These are phyloP conservation scores for Cylindroiulus punctatus DNA, from an alignment of 2,888 invertebrate genomes.

Conservation along the genomic window DNA sequence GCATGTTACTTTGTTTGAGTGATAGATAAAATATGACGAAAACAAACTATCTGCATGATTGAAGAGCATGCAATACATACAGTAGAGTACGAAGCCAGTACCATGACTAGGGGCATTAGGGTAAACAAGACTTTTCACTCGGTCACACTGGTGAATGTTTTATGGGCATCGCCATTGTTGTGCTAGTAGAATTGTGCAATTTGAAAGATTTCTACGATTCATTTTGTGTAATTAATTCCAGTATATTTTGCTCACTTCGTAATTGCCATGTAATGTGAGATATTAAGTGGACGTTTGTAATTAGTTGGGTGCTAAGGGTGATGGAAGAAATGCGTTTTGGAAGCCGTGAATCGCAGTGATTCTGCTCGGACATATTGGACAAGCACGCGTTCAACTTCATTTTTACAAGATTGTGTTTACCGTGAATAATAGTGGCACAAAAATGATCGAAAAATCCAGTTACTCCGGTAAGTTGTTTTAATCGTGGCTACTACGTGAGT, in stretches of 20 bases:
- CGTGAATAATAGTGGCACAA: not conserved
- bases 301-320: not conserved
- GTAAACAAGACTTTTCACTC: not conserved
- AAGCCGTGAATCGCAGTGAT: slow-evolving; percentile 9
- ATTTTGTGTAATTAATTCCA: not conserved
- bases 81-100: too few species aligned
- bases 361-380: not conserved
- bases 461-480: not conserved
- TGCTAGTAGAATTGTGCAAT: not conserved
- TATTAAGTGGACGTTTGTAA: not conserved
- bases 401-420: not conserved
- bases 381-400: slow-evolving; percentile 1
- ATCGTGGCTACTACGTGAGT: not conserved
- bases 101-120: too few species aligned
- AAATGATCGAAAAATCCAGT: not conserved
- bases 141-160: not conserved
- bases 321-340: not conserved
- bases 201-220: not conserved
- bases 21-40: too few species aligned
- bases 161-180: slow-evolving; percentile 8
- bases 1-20: too few species aligned
- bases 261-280: not conserved
- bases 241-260: not conserved
- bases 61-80: too few species aligned
- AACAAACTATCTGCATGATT: too few species aligned